Evolutionary conservation across 2,797 vertebrate genomes (phyloP).

Genomic region (Eutrigla gurnardus): DNA sequence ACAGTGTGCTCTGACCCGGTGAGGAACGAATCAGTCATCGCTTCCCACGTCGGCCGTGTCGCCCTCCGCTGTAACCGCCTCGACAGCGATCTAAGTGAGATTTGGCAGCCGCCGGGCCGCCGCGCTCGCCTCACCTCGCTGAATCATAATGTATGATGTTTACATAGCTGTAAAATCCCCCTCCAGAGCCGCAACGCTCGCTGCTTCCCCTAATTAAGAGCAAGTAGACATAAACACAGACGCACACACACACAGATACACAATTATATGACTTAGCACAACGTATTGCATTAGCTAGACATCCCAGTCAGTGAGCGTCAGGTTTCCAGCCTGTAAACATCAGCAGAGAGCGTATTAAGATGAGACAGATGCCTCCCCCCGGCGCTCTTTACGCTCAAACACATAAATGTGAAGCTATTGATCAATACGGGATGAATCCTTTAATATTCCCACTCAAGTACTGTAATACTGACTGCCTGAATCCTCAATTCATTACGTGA

Average conservation of each 20-base stretch:
- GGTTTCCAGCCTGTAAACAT: slow-evolving; percentile 51
- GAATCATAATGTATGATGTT: slow-evolving; percentile 81
- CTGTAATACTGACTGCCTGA: slow-evolving; percentile 9
- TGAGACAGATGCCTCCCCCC: slow-evolving; percentile 40
- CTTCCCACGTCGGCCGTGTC: slow-evolving; percentile 41
- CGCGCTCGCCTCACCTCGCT: slow-evolving; percentile 63
- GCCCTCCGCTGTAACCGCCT: slow-evolving; percentile 54
- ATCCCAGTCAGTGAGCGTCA: slow-evolving; percentile 34
- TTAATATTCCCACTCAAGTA: slow-evolving; percentile 31
- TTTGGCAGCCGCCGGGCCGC: slow-evolving; percentile 65
- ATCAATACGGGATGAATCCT: slow-evolving; percentile 51
- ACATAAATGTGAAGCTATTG: slow-evolving; percentile 40
- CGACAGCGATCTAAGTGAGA: slow-evolving; percentile 63
- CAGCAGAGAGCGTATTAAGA: slow-evolving; percentile 30
- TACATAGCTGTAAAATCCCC: slow-evolving; percentile 75
- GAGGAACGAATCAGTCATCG: slow-evolving; percentile 54
- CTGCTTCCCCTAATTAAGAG: slow-evolving; percentile 76
- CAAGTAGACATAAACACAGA: slow-evolving; percentile 63
- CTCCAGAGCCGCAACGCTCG: slow-evolving; percentile 66
- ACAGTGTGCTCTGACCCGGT: slow-evolving; percentile 39
- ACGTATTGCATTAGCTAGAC: slow-evolving; percentile 21
- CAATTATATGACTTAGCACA: slow-evolving; percentile 9
- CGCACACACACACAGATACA: slow-evolving; percentile 24
- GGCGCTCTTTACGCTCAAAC: slow-evolving; percentile 41
- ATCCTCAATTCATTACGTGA: slow-evolving; percentile 26